Conservation (phyloP, 37 sponge, comb jelly and placozoan genomes). For the Corticium candelabrum region DNA sequence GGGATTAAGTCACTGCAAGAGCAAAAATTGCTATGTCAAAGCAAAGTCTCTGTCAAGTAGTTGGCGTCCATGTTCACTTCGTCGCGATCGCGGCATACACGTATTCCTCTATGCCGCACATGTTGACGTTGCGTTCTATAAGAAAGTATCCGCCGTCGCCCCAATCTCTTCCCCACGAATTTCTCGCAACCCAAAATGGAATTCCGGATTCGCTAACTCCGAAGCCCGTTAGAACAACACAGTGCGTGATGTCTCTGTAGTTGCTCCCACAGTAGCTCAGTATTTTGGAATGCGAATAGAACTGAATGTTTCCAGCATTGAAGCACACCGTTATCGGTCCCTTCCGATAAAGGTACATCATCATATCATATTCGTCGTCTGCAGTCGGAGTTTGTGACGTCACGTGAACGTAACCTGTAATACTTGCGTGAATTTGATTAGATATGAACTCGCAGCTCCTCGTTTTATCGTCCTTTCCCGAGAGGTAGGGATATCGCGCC, state of each 20-base stretch:
- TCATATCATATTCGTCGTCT: too few species aligned
- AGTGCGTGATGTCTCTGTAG: background rate
- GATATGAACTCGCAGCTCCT: background rate
- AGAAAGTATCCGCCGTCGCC: background rate
- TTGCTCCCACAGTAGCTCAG: background rate
- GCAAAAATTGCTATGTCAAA: too few species aligned
- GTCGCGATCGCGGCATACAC: too few species aligned
- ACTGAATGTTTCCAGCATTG: background rate
- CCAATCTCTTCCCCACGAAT: background rate
- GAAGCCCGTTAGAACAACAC: background rate
- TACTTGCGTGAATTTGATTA: background rate
- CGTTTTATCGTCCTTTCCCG: background rate
- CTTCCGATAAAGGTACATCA: background rate
- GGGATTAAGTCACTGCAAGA: too few species aligned
- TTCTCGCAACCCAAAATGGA: background rate
- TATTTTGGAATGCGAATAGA: background rate
- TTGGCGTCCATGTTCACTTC: too few species aligned
- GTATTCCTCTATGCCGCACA: too few species aligned
- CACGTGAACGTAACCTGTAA: background rate
- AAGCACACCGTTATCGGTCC: background rate
- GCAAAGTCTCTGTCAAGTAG: too few species aligned
- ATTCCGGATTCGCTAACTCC: background rate
- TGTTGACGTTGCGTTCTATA: too few species aligned
- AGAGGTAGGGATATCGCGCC: background rate
- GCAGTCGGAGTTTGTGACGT: background rate